These are phyloP conservation scores for Hylia prasina DNA, from an alignment of 2,113 vertebrate genomes.

Conservation along the genomic window DNA sequence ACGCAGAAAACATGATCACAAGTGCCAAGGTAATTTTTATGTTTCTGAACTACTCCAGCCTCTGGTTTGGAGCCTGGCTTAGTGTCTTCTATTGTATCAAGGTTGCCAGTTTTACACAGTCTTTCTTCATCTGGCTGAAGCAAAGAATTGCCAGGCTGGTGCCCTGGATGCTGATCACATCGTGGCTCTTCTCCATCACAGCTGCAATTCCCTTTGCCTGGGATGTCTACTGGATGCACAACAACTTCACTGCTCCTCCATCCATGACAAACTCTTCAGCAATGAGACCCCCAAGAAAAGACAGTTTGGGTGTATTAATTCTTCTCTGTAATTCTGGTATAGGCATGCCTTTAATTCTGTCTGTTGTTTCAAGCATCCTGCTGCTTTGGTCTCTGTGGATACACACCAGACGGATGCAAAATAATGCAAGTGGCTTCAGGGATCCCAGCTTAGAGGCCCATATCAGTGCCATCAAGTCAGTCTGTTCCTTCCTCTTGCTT, in stretches of 20 bases:
- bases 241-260: background rate
- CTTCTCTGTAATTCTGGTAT: background rate
- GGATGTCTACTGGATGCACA: fast-evolving
- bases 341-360: background rate
- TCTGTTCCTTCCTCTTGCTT: background rate
- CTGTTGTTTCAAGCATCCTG: background rate
- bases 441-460: background rate
- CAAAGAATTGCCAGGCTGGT: background rate
- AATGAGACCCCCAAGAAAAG: background rate
- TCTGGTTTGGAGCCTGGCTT: slow-evolving; percentile 17
- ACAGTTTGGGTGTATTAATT: background rate
- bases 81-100: slow-evolving; percentile 16
- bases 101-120: background rate
- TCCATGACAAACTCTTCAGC: background rate
- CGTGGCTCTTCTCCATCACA: background rate
- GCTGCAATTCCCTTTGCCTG: background rate
- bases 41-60: background rate
- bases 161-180: background rate
- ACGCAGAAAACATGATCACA: fast-evolving
- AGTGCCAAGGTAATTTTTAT: background rate
- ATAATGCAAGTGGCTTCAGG: background rate
- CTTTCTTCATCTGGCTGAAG: slow-evolving; percentile 34
- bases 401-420: background rate
- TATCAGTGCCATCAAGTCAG: background rate
- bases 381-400: background rate